These are phyloP conservation scores for Lysandra bellargus DNA, from an alignment of 2,888 invertebrate species.

Conservation along the genomic window DNA sequence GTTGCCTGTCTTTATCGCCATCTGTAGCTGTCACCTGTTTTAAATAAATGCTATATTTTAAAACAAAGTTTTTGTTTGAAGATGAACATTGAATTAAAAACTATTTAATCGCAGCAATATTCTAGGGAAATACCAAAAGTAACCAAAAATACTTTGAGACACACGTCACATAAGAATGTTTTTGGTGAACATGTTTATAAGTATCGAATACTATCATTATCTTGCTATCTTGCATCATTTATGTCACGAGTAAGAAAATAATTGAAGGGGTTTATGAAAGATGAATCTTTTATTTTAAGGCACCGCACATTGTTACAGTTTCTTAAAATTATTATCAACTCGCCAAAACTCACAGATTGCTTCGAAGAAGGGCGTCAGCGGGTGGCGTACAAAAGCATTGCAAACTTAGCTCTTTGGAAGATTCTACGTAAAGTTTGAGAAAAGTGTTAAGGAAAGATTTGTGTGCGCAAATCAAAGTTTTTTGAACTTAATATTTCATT, in stretches of 20 bases:
- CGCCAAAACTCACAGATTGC: constrained; percentile 57
- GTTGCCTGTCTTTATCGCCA: constrained; percentile 96
- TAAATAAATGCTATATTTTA: constrained; percentile 19
- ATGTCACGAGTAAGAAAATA: neutral
- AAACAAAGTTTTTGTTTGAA: neutral
- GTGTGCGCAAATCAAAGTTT: constrained; percentile 14
- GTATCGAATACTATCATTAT: no score
- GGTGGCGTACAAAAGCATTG: constrained; percentile 47
- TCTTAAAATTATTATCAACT: constrained; percentile 61
- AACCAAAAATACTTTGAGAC: constrained; percentile 1
- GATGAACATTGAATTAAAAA: neutral
- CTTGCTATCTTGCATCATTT: neutral
- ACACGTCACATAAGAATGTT: neutral
- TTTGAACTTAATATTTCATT: neutral
- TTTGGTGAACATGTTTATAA: neutral
- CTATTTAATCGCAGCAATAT: neutral
- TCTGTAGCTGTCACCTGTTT: constrained; percentile 96
- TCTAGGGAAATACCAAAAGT: neutral
- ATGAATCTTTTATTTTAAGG: constrained; percentile 52
- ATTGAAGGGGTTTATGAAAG: constrained; percentile 25
- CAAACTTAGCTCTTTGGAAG: constrained; percentile 61
- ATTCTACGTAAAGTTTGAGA: constrained; percentile 44
- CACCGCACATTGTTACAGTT: constrained; percentile 52
- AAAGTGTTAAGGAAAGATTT: constrained; percentile 39
- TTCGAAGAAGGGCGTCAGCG: constrained; percentile 50